Evolutionary conservation across 2,888 invertebrate species (phyloP).

Genomic region (Drosophila atroscutellata): DNA sequence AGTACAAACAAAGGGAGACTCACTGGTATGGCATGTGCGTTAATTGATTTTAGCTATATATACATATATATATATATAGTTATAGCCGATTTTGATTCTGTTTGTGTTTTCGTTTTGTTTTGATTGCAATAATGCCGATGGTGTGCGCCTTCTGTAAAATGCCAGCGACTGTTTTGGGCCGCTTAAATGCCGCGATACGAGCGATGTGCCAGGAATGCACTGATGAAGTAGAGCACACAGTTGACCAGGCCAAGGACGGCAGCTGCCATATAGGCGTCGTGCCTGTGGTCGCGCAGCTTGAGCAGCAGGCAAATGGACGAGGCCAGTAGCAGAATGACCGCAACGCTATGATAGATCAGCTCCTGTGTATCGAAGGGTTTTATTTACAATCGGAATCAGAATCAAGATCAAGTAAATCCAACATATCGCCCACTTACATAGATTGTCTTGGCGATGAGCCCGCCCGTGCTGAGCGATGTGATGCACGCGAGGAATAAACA

Average conservation of each 20-base stretch:
- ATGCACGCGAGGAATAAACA: slow-evolving; percentile 90
- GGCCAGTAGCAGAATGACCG: slow-evolving; percentile 89
- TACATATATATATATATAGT: not conserved
- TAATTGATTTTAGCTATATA: slow-evolving; percentile 3
- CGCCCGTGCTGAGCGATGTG: slow-evolving; percentile 92
- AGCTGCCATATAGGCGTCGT: slow-evolving; percentile 90
- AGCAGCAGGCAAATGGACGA: slow-evolving; percentile 90
- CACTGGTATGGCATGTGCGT: slow-evolving; percentile 43
- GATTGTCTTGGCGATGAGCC: slow-evolving; percentile 91
- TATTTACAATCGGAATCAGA: not conserved
- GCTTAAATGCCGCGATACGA: slow-evolving; percentile 90
- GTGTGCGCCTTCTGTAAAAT: slow-evolving; percentile 28
- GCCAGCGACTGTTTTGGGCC: slow-evolving; percentile 23
- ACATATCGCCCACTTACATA: slow-evolving; percentile 76
- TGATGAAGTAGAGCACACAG: slow-evolving; percentile 90
- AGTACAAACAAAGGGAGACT: slow-evolving; percentile 65
- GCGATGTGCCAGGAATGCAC: slow-evolving; percentile 91
- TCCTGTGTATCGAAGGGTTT: slow-evolving; percentile 86
- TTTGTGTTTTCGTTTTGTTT: slow-evolving; percentile 20
- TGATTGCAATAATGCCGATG: slow-evolving; percentile 13
- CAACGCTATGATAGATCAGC: slow-evolving; percentile 92
- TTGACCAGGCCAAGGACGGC: slow-evolving; percentile 91
- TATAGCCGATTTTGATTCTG: slow-evolving; percentile 20
- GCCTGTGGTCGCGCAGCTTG: slow-evolving; percentile 87
- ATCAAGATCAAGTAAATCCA: not conserved